Percentiles rank a stretch among this genome's conserved stretches.
These are phyloP conservation scores for Tamias sibiricus DNA, from an alignment of 2,113 vertebrate species.

Conservation along the genomic window DNA sequence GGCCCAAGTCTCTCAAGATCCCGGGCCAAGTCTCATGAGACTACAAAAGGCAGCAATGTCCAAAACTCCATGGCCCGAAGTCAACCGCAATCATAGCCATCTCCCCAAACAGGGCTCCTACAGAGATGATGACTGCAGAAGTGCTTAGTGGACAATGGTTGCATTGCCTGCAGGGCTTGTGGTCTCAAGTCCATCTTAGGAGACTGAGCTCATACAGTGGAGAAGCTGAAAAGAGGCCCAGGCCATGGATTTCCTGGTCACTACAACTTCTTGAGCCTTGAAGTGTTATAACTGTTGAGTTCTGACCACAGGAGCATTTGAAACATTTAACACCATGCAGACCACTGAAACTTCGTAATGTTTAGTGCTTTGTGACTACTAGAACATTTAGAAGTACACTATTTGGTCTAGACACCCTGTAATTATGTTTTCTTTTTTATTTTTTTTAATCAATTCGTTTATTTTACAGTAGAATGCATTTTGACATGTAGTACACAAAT, in stretches of 20 bases:
- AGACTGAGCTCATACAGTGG: fast-evolving
- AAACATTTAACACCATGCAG: neutral
- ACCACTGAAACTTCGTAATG: neutral
- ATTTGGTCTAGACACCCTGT: neutral
- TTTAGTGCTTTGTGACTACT: no score
- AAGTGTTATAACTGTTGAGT: neutral
- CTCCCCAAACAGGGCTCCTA: no score
- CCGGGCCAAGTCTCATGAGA: no score
- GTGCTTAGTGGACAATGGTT: neutral
- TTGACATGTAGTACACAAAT: no score
- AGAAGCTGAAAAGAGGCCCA: no score
- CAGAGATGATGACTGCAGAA: neutral
- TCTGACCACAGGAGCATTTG: neutral
- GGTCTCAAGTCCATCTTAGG: fast-evolving
- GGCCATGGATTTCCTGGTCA: neutral
- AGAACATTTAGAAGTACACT: neutral
- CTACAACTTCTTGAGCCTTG: neutral
- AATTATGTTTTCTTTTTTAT: neutral
- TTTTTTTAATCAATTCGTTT: no score
- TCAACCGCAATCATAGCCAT: no score
- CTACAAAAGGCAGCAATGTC: no score
- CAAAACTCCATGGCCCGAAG: no score
- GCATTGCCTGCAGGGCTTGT: neutral
- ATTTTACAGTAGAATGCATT: no score
- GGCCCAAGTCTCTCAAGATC: no score